phyloP scores from a whole-genome alignment of 2,113 vertebrate species.

The Oreochromis spilurus region DNA sequence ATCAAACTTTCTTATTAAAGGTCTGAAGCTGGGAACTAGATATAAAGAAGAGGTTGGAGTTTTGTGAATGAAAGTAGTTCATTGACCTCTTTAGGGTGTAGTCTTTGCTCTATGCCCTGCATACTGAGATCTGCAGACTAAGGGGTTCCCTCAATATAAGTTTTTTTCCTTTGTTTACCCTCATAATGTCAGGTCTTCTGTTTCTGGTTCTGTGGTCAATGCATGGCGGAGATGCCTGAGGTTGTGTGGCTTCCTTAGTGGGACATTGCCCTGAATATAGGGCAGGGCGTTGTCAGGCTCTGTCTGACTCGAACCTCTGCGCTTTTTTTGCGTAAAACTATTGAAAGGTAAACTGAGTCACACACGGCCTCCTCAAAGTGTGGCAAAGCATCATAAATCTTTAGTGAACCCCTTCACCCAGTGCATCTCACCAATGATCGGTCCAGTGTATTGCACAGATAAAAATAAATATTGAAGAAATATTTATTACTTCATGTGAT shows the following conservation, averaged over 20 bases:
- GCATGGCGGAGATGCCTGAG: conserved; percentile 66
- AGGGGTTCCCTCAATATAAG: conserved; percentile 34
- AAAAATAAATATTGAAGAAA: not conserved
- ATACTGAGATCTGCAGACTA: not conserved
- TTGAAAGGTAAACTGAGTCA: conserved; percentile 12
- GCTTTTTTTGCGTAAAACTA: not conserved
- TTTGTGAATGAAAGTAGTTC: not conserved
- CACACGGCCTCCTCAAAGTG: not conserved
- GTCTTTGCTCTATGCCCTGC: not conserved
- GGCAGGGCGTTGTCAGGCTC: conserved; percentile 57
- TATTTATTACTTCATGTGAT: not conserved
- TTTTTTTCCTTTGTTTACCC: conserved; percentile 26
- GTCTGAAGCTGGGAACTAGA: not conserved
- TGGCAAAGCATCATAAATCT: not conserved
- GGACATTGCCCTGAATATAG: conserved; percentile 51
- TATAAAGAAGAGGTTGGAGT: not conserved
- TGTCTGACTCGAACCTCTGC: not conserved
- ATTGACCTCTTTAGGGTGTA: not conserved
- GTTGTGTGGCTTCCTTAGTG: conserved; percentile 56
- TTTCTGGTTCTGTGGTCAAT: conserved; percentile 49
- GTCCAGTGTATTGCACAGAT: not conserved
- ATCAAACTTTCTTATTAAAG: not conserved
- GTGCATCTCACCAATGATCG: not conserved
- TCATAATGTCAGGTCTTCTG: conserved; percentile 43
- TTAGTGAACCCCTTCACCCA: not conserved